A percentile compares a stretch with the other conserved stretches of the same genome.
Conservation (phyloP, 2,113 vertebrate genomes). For the Apus apus region DNA sequence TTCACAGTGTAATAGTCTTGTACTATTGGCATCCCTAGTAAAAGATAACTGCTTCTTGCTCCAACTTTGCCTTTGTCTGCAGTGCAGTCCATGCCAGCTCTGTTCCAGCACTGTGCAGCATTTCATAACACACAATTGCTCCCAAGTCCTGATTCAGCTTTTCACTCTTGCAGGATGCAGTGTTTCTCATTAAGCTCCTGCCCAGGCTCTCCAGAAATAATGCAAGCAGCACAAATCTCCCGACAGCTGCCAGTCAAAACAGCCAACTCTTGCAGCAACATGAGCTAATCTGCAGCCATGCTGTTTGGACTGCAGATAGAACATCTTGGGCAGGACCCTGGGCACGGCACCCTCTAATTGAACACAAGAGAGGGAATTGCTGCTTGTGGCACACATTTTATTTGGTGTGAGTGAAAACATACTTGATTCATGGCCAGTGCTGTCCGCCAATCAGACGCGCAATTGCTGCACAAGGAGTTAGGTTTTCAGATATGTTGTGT, state of each 20-base stretch:
- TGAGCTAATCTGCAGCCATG: background rate
- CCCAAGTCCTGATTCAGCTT: background rate
- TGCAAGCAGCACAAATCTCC: background rate
- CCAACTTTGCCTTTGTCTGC: conserved; percentile 40
- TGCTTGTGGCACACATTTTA: background rate
- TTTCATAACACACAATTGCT: background rate
- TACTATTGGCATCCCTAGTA: background rate
- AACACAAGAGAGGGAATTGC: background rate
- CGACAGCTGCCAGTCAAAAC: background rate
- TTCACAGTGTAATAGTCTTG: background rate
- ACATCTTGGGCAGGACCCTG: background rate
- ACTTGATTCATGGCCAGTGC: accelerated
- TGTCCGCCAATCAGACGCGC: background rate
- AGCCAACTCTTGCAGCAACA: background rate
- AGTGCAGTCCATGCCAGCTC: conserved; percentile 46
- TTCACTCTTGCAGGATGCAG: background rate
- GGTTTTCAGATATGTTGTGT: background rate
- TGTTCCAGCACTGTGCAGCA: background rate
- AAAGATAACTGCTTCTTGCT: background rate
- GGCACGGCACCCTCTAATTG: accelerated
- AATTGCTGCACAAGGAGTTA: background rate
- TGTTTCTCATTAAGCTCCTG: conserved; percentile 10
- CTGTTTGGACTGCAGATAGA: background rate
- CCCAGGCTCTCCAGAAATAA: background rate
- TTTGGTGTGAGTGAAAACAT: background rate